These are phyloP conservation scores for Epizoanthus illoricatus DNA, from an alignment of 92 coral and sea anemone species.

Conservation along the genomic window DNA sequence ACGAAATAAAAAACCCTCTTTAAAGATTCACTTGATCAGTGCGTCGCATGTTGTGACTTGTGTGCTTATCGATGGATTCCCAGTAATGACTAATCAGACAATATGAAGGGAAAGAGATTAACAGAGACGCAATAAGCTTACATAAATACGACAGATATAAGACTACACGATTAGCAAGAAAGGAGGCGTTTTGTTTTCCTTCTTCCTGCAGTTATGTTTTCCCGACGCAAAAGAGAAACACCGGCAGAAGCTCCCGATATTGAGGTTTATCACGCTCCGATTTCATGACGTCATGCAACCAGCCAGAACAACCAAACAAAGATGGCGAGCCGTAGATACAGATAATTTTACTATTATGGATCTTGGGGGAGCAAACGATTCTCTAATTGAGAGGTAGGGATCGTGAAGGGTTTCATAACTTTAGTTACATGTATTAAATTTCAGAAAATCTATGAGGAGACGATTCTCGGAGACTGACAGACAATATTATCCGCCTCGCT, in stretches of 20 bases:
- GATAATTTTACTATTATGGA: conserved; percentile 16
- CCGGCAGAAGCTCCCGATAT: conserved; percentile 3
- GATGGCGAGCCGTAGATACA: conserved; percentile 18
- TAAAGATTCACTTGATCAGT: too few relatives aligned
- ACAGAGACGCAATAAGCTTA: too few relatives aligned
- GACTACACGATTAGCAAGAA: too few relatives aligned
- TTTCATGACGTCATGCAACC: conserved; percentile 35
- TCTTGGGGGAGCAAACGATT: not conserved
- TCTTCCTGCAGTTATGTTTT: too few relatives aligned
- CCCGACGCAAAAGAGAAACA: conserved; percentile 8
- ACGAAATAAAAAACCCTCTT: too few relatives aligned
- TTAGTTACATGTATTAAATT: not conserved
- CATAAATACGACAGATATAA: too few relatives aligned
- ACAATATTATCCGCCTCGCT: not conserved
- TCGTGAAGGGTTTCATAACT: not conserved
- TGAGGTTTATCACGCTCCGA: conserved; percentile 2
- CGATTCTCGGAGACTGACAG: not conserved
- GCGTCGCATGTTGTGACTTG: too few relatives aligned
- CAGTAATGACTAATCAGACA: too few relatives aligned
- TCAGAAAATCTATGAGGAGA: not conserved
- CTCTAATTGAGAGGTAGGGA: conserved; percentile 2
- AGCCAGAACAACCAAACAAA: conserved; percentile 8
- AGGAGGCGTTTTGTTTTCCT: too few relatives aligned
- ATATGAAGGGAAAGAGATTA: too few relatives aligned
- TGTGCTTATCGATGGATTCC: too few relatives aligned